Percentiles rank a stretch among this genome's conserved stretches.
These are phyloP conservation scores for Calliopum simillimum DNA, from an alignment of 2,888 invertebrate genomes.

Conservation along the genomic window DNA sequence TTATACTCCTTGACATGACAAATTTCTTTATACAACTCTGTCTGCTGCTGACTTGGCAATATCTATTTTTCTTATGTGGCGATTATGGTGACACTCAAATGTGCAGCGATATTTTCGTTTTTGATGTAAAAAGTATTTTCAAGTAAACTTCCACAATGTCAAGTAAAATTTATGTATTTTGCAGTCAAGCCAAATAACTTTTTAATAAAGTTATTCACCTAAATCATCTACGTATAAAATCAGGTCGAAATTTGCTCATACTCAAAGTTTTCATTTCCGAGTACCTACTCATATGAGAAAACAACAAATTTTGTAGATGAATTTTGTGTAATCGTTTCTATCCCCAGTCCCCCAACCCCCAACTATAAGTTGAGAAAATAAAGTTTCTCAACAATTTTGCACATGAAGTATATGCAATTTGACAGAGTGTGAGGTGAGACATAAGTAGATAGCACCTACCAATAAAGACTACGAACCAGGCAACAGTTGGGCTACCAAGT, in stretches of 20 bases:
- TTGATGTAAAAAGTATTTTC: no score
- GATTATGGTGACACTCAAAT: no score
- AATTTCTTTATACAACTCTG: no score
- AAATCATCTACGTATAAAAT: neutral
- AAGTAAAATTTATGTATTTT: slow-evolving; percentile 2
- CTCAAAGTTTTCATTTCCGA: no score
- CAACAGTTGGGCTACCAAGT: neutral
- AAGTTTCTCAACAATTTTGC: slow-evolving; percentile 10
- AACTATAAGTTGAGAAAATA: neutral
- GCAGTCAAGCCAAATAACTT: slow-evolving; percentile 16
- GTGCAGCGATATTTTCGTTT: no score
- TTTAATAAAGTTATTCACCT: slow-evolving; percentile 12
- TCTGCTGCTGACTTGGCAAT: no score
- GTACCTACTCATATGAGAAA: no score
- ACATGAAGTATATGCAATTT: neutral
- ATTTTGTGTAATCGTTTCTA: neutral
- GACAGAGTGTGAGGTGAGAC: neutral
- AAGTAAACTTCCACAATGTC: neutral
- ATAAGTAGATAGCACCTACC: no score
- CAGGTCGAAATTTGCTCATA: neutral
- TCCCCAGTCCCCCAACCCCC: no score
- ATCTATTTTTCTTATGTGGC: no score
- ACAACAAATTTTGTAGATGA: slow-evolving; percentile 11
- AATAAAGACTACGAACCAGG: neutral
- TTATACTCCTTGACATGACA: no score